Conservation (phyloP, 2,888 invertebrate genomes). For the Drosophila phalerata region DNA sequence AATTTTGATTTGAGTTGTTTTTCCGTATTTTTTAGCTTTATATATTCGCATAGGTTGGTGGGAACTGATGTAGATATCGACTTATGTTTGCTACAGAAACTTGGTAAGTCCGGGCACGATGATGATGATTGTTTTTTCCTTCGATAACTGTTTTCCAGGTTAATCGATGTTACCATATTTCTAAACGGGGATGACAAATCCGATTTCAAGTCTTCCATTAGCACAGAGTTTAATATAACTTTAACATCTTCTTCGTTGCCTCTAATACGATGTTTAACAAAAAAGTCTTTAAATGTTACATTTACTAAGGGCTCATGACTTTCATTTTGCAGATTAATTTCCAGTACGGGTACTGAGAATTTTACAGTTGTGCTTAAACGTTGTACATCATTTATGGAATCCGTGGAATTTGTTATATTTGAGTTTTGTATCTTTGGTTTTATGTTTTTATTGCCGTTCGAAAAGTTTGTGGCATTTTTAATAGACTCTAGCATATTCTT, state of each 20-base stretch:
- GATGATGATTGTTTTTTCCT: conserved; percentile 64
- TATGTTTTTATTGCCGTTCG: conserved; percentile 36
- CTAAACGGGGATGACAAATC: conserved; percentile 92
- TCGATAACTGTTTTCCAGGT: conserved; percentile 60
- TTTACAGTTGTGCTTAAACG: conserved; percentile 85
- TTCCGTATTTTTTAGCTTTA: conserved; percentile 84
- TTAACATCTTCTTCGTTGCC: conserved; percentile 90
- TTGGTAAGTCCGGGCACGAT: conserved; percentile 79
- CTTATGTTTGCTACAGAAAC: conserved; percentile 62
- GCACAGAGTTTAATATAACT: conserved; percentile 93
- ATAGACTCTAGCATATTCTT: conserved; percentile 94
- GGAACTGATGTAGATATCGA: conserved; percentile 87
- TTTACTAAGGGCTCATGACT: conserved; percentile 93
- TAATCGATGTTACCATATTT: conserved; percentile 90
- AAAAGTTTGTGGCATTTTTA: conserved; percentile 79
- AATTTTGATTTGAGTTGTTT: conserved; percentile 36
- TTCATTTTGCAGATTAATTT: conserved; percentile 91
- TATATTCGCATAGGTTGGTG: conserved; percentile 87
- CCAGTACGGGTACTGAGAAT: conserved; percentile 91
- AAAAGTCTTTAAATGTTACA: conserved; percentile 93
- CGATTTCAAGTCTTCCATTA: conserved; percentile 95
- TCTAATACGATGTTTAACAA: conserved; percentile 90
- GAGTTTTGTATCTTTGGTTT: conserved; percentile 36
- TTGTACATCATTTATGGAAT: conserved; percentile 30
- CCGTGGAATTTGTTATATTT: conserved; percentile 24